Evolutionary conservation across 2,113 vertebrate genomes (phyloP), one percentile per base, ranked within the genome.

Genomic region (Calidris pygmaea): DNA sequence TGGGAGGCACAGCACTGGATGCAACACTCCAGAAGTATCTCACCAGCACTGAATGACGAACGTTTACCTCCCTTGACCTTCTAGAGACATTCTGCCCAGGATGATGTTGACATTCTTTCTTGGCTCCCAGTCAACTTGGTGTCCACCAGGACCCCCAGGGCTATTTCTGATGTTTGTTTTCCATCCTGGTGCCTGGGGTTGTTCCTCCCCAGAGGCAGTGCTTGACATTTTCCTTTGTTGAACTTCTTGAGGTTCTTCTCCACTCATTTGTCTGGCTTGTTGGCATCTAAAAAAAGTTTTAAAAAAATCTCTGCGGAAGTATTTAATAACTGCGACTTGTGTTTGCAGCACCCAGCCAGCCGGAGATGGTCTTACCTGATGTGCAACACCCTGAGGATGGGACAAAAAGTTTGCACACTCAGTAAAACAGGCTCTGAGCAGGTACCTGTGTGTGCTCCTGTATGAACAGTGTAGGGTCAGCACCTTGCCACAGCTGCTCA

Each of bases 401-500:
- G 35, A 48, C 0, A 0, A 52, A 43, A 70, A 60, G 26, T 65
- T 10, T 59, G 27, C 12, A 26, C 6, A n/a, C 17, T 53, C 20
- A 53, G 41, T 21, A 10, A 50, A 75, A 20, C 6, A 21, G 2
- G 1, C 1, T 17, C 14, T 37, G 14, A 39, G 20, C 1, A 4
- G 3, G 3, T 17, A 26, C 5, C 24, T 20, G 8, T 30, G 6
- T 21, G 21, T 34, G 21, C 34, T 55, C 29, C 8, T 18, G 2
- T 21, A 14, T 9, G 45, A 52, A 72, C 17, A 52, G 34, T 4
- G 7, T 11, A 34, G 1, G 15, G 34, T 15, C 37, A 75, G 35
- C 1, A 14, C 8, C 19, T 45, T 14, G 18, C 22, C 0, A 0
- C 2, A 10, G 17, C 9, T 23, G 27, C 15, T 53, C 16, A 4